Conservation (phyloP, 2,888 invertebrate genomes). For the Herminia tarsipennalis region DNA sequence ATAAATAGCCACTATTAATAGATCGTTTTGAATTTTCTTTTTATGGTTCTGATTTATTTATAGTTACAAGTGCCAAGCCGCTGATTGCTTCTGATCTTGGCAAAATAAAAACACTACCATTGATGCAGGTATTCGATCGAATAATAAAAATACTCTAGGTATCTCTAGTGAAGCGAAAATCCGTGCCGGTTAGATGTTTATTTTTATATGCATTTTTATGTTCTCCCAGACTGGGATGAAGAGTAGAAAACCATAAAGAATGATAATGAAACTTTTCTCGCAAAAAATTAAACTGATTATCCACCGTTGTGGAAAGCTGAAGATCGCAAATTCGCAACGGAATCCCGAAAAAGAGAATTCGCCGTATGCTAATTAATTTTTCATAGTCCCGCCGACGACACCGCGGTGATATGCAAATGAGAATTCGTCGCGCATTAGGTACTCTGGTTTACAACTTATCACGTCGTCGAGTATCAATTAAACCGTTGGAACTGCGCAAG, state of each 20-base stretch:
- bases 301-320: conserved; percentile 12
- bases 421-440: conserved; percentile 55
- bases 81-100: conserved; percentile 33
- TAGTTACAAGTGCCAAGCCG: conserved; percentile 29
- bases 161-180: too few species aligned
- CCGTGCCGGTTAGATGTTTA: too few species aligned
- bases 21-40: conserved; percentile 30
- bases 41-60: conserved; percentile 25
- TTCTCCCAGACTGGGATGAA: conserved; percentile 2
- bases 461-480: conserved; percentile 74
- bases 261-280: conserved; percentile 10
- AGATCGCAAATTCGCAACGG: conserved; percentile 25
- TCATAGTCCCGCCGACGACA: conserved; percentile 62
- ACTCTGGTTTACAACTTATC: conserved; percentile 62
- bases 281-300: conserved; percentile 6
- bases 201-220: conserved; percentile 3
- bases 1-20: conserved; percentile 17
- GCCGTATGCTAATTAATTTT: conserved; percentile 70
- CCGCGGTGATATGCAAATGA: conserved; percentile 63
- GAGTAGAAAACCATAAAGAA: conserved; percentile 12
- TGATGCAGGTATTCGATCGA: too few species aligned
- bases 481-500: conserved; percentile 76
- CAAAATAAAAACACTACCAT: conserved; percentile 20
- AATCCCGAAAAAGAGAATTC: conserved; percentile 57
- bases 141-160: too few species aligned